These are phyloP conservation scores for Amphiura filiformis DNA, from an alignment of 35 echinoderm and acorn worm genomes.

Conservation along the genomic window DNA sequence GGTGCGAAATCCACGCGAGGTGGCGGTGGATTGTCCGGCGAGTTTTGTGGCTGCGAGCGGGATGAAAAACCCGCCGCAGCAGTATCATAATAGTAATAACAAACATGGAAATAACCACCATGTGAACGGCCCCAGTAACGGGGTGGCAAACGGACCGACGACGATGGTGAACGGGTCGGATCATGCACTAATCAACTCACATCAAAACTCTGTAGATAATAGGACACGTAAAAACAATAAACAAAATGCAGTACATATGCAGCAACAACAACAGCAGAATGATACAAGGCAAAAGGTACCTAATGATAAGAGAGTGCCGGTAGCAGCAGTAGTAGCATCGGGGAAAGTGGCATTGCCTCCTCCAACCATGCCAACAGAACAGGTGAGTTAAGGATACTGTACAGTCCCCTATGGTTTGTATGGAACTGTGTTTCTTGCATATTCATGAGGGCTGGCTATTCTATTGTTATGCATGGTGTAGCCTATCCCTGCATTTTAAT, in stretches of 20 bases:
- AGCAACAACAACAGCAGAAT: too few species aligned
- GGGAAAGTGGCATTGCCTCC: background rate
- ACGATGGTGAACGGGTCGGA: constrained; percentile 68
- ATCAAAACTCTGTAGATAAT: background rate
- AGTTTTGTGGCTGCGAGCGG: constrained; percentile 98
- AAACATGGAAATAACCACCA: background rate
- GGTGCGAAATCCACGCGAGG: constrained; percentile 53
- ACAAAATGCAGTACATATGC: background rate
- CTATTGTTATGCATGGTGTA: too few species aligned
- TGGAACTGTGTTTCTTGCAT: too few species aligned
- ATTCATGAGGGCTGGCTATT: too few species aligned
- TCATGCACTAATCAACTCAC: background rate
- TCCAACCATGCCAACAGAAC: too few species aligned
- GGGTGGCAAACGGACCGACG: constrained; percentile 53
- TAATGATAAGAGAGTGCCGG: background rate
- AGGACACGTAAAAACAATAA: constrained; percentile 5
- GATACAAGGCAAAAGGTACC: constrained; percentile 4
- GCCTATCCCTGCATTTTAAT: too few species aligned
- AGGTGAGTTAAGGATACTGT: too few species aligned
- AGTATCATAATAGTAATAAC: constrained; percentile 9
- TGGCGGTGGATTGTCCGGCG: constrained; percentile 94
- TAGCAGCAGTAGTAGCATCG: background rate
- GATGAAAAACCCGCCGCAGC: constrained; percentile 87
- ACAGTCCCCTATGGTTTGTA: too few species aligned
- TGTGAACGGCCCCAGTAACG: background rate